A percentile compares a stretch with the other conserved stretches of the same genome.
These are phyloP conservation scores for Lasioglossum malachurum DNA, from an alignment of 2,888 invertebrate species.

Conservation along the genomic window DNA sequence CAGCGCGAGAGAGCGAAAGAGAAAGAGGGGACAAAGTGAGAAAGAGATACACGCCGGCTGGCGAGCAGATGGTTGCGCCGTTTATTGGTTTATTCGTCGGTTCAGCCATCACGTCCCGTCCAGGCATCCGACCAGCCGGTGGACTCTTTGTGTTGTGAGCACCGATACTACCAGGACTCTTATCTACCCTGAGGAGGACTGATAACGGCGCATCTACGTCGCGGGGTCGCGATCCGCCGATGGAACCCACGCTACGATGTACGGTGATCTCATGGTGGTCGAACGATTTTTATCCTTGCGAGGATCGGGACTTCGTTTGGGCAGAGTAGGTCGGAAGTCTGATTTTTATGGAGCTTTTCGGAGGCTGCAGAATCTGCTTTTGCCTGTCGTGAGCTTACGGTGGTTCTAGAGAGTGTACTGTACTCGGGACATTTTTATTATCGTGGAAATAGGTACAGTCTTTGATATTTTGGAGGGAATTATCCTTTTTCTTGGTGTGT, in stretches of 20 bases:
- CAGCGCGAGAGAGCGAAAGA: slow-evolving; percentile 50
- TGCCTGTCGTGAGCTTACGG: background rate
- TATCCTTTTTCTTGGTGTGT: background rate
- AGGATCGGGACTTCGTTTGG: background rate
- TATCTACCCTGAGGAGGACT: slow-evolving; percentile 15
- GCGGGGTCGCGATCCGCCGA: background rate
- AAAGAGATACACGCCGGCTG: slow-evolving; percentile 79
- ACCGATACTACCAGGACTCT: slow-evolving; percentile 8
- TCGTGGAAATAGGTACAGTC: background rate
- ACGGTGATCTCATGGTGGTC: background rate
- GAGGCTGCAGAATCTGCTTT: background rate
- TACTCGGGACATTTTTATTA: background rate
- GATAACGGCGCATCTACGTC: slow-evolving; percentile 7
- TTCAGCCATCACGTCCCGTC: slow-evolving; percentile 78
- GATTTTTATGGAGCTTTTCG: background rate
- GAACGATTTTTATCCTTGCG: background rate
- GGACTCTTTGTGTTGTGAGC: slow-evolving; percentile 66
- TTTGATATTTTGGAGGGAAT: background rate
- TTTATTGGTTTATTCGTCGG: slow-evolving; percentile 84
- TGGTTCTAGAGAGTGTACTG: background rate
- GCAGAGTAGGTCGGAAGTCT: background rate
- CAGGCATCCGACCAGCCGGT: slow-evolving; percentile 68
- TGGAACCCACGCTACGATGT: background rate
- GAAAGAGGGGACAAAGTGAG: slow-evolving; percentile 40
- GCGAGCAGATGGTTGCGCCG: slow-evolving; percentile 84